A percentile compares a stretch with the other conserved stretches of the same genome.
phyloP scores from a whole-genome alignment of 2,888 invertebrate species.

The Lomographa bimaculata region DNA sequence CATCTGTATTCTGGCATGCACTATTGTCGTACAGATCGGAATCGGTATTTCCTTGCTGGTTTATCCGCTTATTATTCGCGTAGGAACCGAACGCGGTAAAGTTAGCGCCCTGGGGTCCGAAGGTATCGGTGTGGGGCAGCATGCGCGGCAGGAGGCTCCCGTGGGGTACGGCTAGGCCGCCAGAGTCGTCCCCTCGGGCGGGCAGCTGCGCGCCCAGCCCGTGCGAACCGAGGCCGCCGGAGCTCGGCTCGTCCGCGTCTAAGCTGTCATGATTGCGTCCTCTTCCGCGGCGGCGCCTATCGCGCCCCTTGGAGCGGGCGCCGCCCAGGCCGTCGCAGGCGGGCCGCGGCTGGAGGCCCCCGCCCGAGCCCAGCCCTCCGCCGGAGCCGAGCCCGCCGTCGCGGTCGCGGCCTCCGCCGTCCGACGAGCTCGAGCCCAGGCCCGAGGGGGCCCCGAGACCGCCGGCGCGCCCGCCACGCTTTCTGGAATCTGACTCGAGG shows the following conservation, averaged over 20 bases:
- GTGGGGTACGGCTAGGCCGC: conserved; percentile 74
- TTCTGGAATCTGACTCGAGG: conserved; percentile 79
- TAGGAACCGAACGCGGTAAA: conserved; percentile 78
- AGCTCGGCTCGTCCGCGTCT: conserved; percentile 48
- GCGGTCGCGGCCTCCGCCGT: conserved; percentile 44
- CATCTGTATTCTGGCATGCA: conserved; percentile 45
- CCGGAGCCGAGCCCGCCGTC: conserved; percentile 35
- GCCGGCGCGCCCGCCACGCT: conserved; percentile 54
- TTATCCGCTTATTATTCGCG: conserved; percentile 52
- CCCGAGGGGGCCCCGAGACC: conserved; percentile 42
- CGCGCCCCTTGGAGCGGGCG: conserved; percentile 58
- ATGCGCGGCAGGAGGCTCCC: conserved; percentile 75
- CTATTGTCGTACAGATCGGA: conserved; percentile 47
- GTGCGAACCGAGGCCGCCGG: conserved; percentile 54
- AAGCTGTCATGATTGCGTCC: conserved; percentile 64
- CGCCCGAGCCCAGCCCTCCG: conserved; percentile 38
- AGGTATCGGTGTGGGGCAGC: conserved; percentile 64
- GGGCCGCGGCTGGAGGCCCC: too few relatives aligned
- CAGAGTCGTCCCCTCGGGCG: conserved; percentile 58
- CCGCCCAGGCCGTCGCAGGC: conserved; percentile 33
- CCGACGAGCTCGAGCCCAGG: conserved; percentile 33
- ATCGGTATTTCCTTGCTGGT: conserved; percentile 40
- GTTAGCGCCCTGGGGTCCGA: conserved; percentile 66
- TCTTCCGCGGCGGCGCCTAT: conserved; percentile 72
- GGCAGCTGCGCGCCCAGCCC: conserved; percentile 23